These are phyloP conservation scores for Drosophila tristis DNA, from an alignment of 1,140 invertebrate genomes.

Conservation along the genomic window DNA sequence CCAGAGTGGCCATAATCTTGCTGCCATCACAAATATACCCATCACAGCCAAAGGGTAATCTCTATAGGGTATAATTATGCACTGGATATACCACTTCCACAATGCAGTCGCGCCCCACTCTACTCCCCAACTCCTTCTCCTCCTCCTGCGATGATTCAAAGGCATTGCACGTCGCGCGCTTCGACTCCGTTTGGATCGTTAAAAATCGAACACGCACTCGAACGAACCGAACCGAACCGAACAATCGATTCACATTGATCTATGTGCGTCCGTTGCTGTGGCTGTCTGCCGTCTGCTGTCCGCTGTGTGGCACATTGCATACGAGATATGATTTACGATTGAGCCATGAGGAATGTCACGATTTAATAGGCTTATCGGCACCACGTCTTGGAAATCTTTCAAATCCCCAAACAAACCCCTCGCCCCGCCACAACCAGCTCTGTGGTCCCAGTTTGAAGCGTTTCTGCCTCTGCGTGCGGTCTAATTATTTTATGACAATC, in stretches of 20 bases:
- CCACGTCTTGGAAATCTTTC: slow-evolving; percentile 23
- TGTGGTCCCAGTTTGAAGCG: slow-evolving; percentile 38
- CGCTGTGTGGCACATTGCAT: slow-evolving; percentile 21
- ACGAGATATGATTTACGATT: slow-evolving; percentile 76
- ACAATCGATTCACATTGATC: slow-evolving; percentile 78
- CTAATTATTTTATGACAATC: slow-evolving; percentile 80
- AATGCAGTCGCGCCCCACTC: slow-evolving; percentile 13
- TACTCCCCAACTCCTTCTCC: slow-evolving; percentile 1
- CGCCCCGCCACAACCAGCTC: neutral
- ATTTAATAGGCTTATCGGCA: slow-evolving; percentile 79
- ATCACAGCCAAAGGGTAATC: neutral
- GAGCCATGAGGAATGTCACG: slow-evolving; percentile 80
- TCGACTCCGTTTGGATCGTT: slow-evolving; percentile 46
- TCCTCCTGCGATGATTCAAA: slow-evolving; percentile 46
- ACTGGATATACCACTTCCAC: slow-evolving; percentile 20
- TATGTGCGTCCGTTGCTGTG: slow-evolving; percentile 44
- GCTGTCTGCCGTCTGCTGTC: neutral
- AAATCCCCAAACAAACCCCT: slow-evolving; percentile 34
- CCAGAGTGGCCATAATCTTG: too few species aligned
- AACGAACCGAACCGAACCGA: slow-evolving; percentile 43
- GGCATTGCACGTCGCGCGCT: slow-evolving; percentile 58
- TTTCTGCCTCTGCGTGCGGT: slow-evolving; percentile 68
- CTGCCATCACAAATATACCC: slow-evolving; percentile 23
- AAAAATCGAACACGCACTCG: slow-evolving; percentile 81
- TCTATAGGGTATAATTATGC: slow-evolving; percentile 60